Percentiles rank a stretch among this genome's conserved stretches.
Evolutionary conservation across 2,797 vertebrate species (phyloP).

Genomic region (Aplochiton taeniatus): DNA sequence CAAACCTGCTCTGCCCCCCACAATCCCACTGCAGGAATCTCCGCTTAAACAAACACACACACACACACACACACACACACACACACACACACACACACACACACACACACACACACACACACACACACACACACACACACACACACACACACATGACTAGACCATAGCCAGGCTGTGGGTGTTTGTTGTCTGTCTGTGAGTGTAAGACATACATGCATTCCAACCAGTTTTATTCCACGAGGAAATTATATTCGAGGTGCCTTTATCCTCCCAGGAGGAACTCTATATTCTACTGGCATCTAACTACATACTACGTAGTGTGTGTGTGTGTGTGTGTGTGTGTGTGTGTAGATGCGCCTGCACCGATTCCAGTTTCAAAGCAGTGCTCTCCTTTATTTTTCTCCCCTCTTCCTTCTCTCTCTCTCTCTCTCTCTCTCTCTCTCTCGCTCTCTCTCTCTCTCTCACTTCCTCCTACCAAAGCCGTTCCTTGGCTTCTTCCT

Average conservation of each 20-base stretch:
- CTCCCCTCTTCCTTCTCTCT: conserved; percentile 4
- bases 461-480: background rate
- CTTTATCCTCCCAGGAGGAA: no score
- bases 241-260: no score
- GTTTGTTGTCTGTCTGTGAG: no score
- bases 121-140: no score
- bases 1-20: conserved; percentile 65
- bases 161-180: no score
- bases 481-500: background rate
- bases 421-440: background rate
- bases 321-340: background rate
- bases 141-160: no score
- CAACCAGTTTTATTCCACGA: no score
- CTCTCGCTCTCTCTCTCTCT: background rate
- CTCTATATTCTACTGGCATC: no score
- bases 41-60: conserved; percentile 26
- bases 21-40: conserved; percentile 63
- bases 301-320: background rate
- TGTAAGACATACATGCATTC: no score
- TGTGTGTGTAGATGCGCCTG: background rate
- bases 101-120: no score
- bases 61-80: conserved; percentile 8
- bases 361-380: no score
- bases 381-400: conserved; percentile 4
- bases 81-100: conserved; percentile 9